These are phyloP conservation scores for Lasioglossum marginatum DNA, from an alignment of 2,888 invertebrate species.

Conservation along the genomic window DNA sequence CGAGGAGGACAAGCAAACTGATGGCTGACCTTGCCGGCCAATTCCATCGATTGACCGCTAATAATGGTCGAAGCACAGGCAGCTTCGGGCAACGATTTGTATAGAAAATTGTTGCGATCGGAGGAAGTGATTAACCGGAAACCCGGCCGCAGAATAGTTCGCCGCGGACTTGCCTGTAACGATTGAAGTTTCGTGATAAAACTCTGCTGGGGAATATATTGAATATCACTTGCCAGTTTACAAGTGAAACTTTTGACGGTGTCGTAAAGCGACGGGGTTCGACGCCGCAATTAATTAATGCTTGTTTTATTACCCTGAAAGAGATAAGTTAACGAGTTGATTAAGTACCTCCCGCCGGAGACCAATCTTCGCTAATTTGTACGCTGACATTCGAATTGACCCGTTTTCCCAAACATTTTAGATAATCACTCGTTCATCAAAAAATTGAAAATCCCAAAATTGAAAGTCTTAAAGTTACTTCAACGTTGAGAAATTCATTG, in stretches of 20 bases:
- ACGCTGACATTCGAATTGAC: not conserved
- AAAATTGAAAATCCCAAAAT: not conserved
- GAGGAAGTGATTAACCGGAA: conserved; percentile 43
- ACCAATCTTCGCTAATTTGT: not conserved
- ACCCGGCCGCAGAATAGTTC: conserved; percentile 19
- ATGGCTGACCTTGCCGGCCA: conserved; percentile 43
- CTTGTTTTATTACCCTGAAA: conserved; percentile 3
- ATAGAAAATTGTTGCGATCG: conserved; percentile 39
- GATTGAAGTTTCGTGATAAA: conserved; percentile 36
- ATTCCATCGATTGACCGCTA: conserved; percentile 56
- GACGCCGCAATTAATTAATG: conserved; percentile 1
- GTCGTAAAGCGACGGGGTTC: not conserved
- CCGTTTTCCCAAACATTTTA: not conserved
- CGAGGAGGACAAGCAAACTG: conserved; percentile 46
- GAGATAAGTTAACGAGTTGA: not conserved
- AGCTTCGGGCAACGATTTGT: conserved; percentile 35
- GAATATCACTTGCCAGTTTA: conserved; percentile 28
- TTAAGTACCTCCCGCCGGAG: not conserved
- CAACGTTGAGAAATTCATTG: too few species aligned
- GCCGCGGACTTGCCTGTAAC: not conserved
- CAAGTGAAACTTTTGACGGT: conserved; percentile 20
- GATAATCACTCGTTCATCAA: not conserved
- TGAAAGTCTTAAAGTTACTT: too few species aligned
- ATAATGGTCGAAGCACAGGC: conserved; percentile 39
- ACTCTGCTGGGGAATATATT: conserved; percentile 3